Base-by-base conservation (phyloP, 2,797 vertebrate genomes). In the Gambusia yucatana region DNA sequence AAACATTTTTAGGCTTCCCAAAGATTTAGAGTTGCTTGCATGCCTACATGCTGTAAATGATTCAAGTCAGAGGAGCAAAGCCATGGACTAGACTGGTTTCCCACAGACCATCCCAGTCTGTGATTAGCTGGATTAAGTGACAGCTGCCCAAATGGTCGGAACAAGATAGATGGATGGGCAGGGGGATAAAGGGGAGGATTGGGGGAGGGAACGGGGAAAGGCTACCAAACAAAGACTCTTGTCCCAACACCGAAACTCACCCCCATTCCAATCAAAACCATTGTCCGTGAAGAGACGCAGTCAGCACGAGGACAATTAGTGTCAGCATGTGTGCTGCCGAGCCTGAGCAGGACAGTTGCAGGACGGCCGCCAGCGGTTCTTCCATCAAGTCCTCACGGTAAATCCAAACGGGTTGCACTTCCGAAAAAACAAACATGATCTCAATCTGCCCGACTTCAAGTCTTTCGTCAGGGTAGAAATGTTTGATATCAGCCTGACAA, bases 81-180 rank as follows among this genome's bases (percentile, higher is more conserved):
- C 90, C 83, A 86, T 4, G 50, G 84, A 90, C 88, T 91, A 84
- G 94, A 85, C 93, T 93, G 89, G 93, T 94, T 96, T 96, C 95
- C 94, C 94, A 96, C 95, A 94, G 93, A 94, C 92, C 87, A 88
- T 88, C 88, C 91, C 88, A 72, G 92, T 92, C 93, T 93, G 93
- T 95, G 95, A 96, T 96, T 96, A 96, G 95, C 93, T 94, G 96
- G 96, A 96, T 96, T 96, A 96, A 96, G 93, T 95, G 96, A 96
- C 96, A 96, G 96, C 96, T 96, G 96, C 96, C 95, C 93, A 95
- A 96, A 96, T 94, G 94, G 93, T 93, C 93, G 87, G 91, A 93
- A 91, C 94, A 94, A 94, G 93, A 93, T 93, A 93, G 92, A 93
- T 93, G 92, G 93, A 94, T 91, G 91, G 90, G 90, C 84, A 86